Conservation (phyloP, 2,888 invertebrate genomes). For the Nowickia ferox region DNA sequence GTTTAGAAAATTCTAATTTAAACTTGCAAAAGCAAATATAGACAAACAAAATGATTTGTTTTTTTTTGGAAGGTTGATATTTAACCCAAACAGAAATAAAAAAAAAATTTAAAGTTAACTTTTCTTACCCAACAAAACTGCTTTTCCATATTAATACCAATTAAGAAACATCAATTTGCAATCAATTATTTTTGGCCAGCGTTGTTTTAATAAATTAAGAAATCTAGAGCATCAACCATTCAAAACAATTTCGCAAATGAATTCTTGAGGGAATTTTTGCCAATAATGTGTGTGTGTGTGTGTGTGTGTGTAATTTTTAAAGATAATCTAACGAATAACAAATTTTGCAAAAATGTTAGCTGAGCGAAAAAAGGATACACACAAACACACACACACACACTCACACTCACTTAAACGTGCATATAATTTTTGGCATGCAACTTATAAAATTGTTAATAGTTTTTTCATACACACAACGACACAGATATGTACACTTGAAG, state of each 20-base stretch:
- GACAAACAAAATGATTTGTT: background rate
- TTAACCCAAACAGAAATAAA: background rate
- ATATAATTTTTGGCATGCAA: constrained; percentile 59
- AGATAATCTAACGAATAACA: constrained; percentile 54
- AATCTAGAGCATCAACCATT: constrained; percentile 23
- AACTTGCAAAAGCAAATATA: background rate
- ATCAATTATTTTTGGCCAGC: constrained; percentile 28
- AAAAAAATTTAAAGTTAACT: background rate
- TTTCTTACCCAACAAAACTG: background rate
- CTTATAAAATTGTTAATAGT: constrained; percentile 59
- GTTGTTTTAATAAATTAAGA: constrained; percentile 39
- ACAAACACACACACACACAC: background rate
- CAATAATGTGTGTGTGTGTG: constrained; percentile 28
- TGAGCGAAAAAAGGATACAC: background rate
- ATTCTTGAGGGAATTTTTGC: constrained; percentile 54
- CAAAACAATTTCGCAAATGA: constrained; percentile 50
- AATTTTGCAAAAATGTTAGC: constrained; percentile 30
- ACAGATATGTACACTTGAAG: constrained; percentile 1
- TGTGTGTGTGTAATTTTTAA: constrained; percentile 6
- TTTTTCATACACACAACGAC: constrained; percentile 15
- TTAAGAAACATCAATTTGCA: constrained; percentile 37
- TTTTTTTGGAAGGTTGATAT: background rate
- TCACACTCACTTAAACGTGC: background rate
- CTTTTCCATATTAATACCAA: constrained; percentile 4
- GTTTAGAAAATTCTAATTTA: too few species aligned